Conservation (phyloP, 2,113 vertebrate species). For the Rynchops niger region DNA sequence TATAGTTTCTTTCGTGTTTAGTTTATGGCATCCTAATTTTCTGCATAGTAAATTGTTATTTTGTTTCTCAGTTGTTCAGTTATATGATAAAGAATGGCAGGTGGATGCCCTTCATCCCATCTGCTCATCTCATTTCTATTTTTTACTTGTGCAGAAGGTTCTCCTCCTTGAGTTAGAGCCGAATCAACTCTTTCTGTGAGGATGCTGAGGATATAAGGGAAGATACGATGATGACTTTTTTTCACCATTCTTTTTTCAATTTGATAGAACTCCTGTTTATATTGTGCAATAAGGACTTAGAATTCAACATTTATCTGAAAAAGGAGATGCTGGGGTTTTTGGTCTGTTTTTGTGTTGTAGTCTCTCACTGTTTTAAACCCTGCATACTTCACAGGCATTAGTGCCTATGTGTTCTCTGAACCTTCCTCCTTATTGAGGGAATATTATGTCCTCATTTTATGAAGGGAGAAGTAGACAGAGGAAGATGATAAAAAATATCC, state of each 20-base stretch:
- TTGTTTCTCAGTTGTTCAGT: neutral
- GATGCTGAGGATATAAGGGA: neutral
- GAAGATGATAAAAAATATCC: neutral
- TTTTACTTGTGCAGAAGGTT: neutral
- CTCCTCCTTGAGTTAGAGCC: neutral
- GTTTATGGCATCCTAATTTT: neutral
- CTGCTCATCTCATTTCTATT: neutral
- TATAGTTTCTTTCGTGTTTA: neutral
- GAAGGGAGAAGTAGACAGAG: neutral
- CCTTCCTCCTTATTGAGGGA: neutral
- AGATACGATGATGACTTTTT: neutral
- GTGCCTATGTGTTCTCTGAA: neutral
- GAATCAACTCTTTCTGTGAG: neutral
- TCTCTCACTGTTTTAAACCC: neutral
- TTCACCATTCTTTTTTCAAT: neutral
- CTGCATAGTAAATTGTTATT: neutral
- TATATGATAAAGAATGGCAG: neutral
- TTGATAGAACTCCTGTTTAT: neutral
- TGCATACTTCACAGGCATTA: neutral
- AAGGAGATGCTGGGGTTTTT: neutral
- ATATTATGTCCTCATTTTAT: neutral
- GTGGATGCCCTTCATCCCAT: neutral
- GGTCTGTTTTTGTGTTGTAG: neutral
- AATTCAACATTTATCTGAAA: neutral
- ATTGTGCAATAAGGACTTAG: neutral